Percentiles rank a stretch among this genome's conserved stretches.
Conservation (phyloP, 2,888 invertebrate species). For the Exephanes ischioxanthus region DNA sequence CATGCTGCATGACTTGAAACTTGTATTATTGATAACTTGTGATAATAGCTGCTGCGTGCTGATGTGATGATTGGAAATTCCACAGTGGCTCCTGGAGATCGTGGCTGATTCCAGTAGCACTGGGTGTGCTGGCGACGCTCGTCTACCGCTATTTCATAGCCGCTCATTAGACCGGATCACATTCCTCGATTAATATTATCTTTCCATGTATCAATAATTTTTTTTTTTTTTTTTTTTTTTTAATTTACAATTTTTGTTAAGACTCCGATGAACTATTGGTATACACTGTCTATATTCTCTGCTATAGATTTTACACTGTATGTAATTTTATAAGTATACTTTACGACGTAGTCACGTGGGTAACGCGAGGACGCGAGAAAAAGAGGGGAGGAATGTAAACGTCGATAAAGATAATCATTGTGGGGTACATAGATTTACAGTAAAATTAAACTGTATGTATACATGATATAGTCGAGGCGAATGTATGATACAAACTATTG, state of each 20-base stretch:
- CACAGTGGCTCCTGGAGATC: constrained; percentile 85
- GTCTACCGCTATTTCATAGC: constrained; percentile 85
- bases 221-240: constrained; percentile 68
- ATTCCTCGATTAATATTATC: constrained; percentile 46
- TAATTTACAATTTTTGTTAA: constrained; percentile 56
- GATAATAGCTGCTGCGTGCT: constrained; percentile 78
- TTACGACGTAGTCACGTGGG: constrained; percentile 27
- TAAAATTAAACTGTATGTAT: constrained; percentile 27
- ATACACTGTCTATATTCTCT: constrained; percentile 62
- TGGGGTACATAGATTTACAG: constrained; percentile 10
- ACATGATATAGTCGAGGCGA: constrained; percentile 33
- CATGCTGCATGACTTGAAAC: constrained; percentile 28
- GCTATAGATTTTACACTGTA: constrained; percentile 60
- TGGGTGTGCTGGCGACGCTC: constrained; percentile 85
- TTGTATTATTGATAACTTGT: constrained; percentile 29
- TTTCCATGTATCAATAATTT: constrained; percentile 60
- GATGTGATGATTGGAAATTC: constrained; percentile 83
- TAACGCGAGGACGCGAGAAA: neutral
- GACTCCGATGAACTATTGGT: constrained; percentile 66
- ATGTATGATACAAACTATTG: constrained; percentile 54
- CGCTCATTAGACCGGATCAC: constrained; percentile 75
- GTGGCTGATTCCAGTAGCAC: constrained; percentile 85
- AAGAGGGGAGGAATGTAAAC: no score
- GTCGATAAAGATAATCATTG: constrained; percentile 26
- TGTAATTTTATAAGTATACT: constrained; percentile 62